Percentiles rank a stretch among this genome's conserved stretches.
These are phyloP conservation scores for Montipora capricornis DNA, from an alignment of 64 coral and sea anemone species.

Conservation along the genomic window DNA sequence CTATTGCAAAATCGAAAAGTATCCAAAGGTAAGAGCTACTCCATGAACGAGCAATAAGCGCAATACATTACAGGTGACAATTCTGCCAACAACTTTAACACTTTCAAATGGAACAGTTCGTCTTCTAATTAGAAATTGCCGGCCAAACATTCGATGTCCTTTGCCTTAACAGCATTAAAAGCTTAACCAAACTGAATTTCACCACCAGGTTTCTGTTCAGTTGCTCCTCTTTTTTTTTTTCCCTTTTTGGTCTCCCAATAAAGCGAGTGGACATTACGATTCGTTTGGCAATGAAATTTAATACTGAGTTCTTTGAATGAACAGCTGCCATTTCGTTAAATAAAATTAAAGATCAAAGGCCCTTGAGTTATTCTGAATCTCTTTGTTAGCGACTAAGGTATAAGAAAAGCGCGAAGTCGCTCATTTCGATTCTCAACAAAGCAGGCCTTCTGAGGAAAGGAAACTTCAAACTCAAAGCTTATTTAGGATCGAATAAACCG, in stretches of 20 bases:
- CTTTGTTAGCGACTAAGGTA: background rate
- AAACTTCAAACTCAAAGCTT: background rate
- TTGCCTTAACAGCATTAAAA: background rate
- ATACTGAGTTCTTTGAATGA: background rate
- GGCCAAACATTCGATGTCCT: background rate
- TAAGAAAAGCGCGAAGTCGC: background rate
- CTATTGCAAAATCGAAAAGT: background rate
- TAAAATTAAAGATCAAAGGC: background rate
- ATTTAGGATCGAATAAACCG: background rate
- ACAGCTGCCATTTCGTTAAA: slow-evolving; percentile 1
- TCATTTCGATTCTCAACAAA: background rate
- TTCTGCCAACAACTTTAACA: background rate
- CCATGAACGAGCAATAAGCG: background rate
- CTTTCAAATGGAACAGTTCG: background rate
- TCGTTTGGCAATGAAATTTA: slow-evolving; percentile 5
- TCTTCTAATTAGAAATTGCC: background rate
- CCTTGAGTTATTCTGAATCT: slow-evolving; percentile 11
- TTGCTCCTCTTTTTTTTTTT: background rate
- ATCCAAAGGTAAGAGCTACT: background rate
- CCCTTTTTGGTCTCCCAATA: background rate
- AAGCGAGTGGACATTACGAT: background rate
- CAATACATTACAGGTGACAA: background rate
- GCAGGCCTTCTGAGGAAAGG: background rate
- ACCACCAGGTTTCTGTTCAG: background rate
- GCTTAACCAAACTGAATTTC: background rate